Conservation (phyloP, 2,113 vertebrate genomes). For the Lipophrys pholis region DNA sequence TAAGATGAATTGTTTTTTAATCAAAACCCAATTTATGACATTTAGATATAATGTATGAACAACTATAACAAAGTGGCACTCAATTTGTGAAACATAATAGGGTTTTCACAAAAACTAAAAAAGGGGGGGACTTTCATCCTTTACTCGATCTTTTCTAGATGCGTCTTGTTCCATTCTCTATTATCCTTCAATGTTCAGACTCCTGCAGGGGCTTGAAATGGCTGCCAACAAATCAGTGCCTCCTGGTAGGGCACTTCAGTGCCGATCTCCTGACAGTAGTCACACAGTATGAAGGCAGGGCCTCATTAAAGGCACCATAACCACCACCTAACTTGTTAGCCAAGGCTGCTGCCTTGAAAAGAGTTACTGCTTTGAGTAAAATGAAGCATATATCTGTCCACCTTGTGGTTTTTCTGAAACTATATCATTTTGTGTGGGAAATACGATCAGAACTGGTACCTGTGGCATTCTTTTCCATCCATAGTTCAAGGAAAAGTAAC, state of each 20-base stretch:
- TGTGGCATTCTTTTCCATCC: background rate
- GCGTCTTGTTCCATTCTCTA: background rate
- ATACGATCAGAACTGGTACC: background rate
- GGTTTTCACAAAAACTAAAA: too few species aligned
- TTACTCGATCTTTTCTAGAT: background rate
- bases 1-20: too few species aligned
- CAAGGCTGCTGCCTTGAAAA: background rate
- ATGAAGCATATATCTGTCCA: background rate
- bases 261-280: background rate
- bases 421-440: background rate
- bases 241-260: conserved; percentile 14
- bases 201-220: conserved; percentile 52
- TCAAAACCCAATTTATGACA: too few species aligned
- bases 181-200: conserved; percentile 32
- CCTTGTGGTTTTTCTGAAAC: background rate
- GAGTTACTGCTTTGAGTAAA: conserved; percentile 2
- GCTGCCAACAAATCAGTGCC: conserved; percentile 17
- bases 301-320: conserved; percentile 1
- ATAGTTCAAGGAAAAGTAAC: background rate
- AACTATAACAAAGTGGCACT: too few species aligned
- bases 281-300: conserved; percentile 9
- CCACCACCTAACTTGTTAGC: background rate
- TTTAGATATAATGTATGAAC: too few species aligned
- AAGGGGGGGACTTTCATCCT: too few species aligned
- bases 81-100: too few species aligned